These are phyloP conservation scores for Shargacucullia verbasci DNA, from an alignment of 2,888 invertebrate genomes.

Conservation along the genomic window DNA sequence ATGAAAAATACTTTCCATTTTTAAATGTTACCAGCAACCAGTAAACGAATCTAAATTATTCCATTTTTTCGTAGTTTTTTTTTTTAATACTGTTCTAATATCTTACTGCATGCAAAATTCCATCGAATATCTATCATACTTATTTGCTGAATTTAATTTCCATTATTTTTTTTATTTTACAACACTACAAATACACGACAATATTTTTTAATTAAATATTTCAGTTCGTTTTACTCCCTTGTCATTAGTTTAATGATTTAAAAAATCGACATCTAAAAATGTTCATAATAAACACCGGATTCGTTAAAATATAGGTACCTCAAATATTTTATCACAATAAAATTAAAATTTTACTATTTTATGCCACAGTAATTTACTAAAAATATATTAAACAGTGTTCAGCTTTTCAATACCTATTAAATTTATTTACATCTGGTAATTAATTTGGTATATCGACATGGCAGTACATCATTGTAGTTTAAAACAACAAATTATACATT, in stretches of 20 bases:
- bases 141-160: conserved; percentile 55
- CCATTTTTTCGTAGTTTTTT: conserved; percentile 21
- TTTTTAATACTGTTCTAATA: conserved; percentile 24
- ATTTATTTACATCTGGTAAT: no score
- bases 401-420: no score
- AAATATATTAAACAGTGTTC: no score
- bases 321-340: conserved; percentile 50
- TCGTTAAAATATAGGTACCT: conserved; percentile 55
- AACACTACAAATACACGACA: conserved; percentile 76
- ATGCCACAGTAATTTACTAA: no score
- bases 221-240: conserved; percentile 87
- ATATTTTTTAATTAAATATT: conserved; percentile 74
- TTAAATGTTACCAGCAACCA: conserved; percentile 1
- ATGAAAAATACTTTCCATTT: conserved; percentile 2
- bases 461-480: no score
- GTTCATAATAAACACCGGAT: conserved; percentile 53
- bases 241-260: conserved; percentile 75
- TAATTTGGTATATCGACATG: no score
- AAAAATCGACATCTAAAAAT: conserved; percentile 71
- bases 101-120: conserved; percentile 66
- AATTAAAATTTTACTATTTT: background rate
- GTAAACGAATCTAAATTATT: conserved; percentile 16
- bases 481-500: no score
- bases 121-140: conserved; percentile 64
- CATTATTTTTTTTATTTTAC: conserved; percentile 64